A percentile compares a stretch with the other conserved stretches of the same genome.
phyloP scores from a whole-genome alignment of 2,113 vertebrate genomes.

The Megalops atlanticus region DNA sequence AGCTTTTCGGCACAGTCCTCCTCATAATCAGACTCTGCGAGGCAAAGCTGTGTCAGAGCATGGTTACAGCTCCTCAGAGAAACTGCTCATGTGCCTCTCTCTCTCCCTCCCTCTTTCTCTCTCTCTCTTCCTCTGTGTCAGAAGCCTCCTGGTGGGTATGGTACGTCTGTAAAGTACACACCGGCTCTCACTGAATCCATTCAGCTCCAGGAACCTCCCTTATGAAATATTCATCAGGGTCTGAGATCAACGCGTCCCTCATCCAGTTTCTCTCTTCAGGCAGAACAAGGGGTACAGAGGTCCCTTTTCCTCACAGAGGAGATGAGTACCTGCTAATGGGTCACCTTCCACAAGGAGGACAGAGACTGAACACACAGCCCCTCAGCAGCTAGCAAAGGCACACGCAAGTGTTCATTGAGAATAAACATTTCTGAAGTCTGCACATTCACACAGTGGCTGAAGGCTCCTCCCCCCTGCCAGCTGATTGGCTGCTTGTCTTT shows the following conservation, averaged over 20 bases:
- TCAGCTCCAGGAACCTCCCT: constrained; percentile 70
- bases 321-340: constrained; percentile 12
- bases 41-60: constrained; percentile 46
- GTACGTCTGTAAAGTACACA: constrained; percentile 69
- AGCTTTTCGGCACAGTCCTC: constrained; percentile 38
- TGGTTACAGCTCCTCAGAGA: constrained; percentile 55
- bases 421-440: constrained; percentile 63
- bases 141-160: constrained; percentile 69
- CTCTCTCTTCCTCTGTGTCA: constrained; percentile 47
- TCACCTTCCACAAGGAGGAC: constrained; percentile 4
- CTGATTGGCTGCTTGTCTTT: constrained; percentile 71
- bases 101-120: constrained; percentile 19
- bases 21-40: constrained; percentile 42
- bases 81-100: constrained; percentile 51
- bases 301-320: constrained; percentile 45
- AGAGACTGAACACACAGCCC: constrained; percentile 17
- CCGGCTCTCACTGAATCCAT: constrained; percentile 72
- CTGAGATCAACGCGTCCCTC: constrained; percentile 62
- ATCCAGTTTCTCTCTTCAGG: constrained; percentile 22
- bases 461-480: constrained; percentile 74
- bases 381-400: constrained; percentile 47
- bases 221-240: constrained; percentile 70
- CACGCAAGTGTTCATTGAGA: constrained; percentile 68
- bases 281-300: constrained; percentile 30
- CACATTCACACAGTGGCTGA: constrained; percentile 55